phyloP scores from a whole-genome alignment of 2,797 vertebrate genomes.

The Buceros bicornis region DNA sequence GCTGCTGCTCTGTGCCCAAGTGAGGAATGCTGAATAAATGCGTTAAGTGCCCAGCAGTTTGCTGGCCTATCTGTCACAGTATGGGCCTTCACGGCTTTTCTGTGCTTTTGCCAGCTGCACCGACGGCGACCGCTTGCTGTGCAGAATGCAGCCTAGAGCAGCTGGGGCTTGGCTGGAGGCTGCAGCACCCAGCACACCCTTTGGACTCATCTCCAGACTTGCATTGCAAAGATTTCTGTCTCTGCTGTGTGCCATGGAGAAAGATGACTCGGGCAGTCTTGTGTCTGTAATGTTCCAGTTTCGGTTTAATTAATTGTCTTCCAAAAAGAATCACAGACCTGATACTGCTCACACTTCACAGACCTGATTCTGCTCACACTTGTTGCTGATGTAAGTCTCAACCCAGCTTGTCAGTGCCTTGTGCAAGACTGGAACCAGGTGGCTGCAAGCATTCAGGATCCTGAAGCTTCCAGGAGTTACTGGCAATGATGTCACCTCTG shows the following conservation, averaged over 20 bases:
- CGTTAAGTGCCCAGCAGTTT: neutral
- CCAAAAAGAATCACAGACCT: neutral
- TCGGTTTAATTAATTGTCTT: neutral
- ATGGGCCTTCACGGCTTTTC: neutral
- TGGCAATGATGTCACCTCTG: neutral
- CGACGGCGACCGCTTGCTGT: accelerated
- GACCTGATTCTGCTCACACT: neutral
- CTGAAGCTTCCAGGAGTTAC: neutral
- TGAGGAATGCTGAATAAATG: neutral
- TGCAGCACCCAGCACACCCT: no score
- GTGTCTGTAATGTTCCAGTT: neutral
- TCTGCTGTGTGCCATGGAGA: accelerated
- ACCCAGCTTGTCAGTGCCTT: neutral
- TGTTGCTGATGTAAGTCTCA: neutral
- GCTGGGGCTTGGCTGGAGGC: accelerated
- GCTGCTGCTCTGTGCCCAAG: neutral
- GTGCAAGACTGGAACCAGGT: neutral
- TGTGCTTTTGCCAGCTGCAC: neutral
- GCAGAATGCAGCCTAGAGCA: accelerated
- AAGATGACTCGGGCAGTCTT: neutral
- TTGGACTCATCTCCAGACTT: neutral
- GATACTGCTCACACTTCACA: neutral
- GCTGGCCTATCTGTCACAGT: neutral
- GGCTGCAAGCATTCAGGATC: neutral
- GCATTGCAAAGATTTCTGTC: neutral